Evolutionary conservation across 2,888 invertebrate genomes (phyloP), one percentile per base, ranked within the genome.

Genomic region (Andrena trimmerana): DNA sequence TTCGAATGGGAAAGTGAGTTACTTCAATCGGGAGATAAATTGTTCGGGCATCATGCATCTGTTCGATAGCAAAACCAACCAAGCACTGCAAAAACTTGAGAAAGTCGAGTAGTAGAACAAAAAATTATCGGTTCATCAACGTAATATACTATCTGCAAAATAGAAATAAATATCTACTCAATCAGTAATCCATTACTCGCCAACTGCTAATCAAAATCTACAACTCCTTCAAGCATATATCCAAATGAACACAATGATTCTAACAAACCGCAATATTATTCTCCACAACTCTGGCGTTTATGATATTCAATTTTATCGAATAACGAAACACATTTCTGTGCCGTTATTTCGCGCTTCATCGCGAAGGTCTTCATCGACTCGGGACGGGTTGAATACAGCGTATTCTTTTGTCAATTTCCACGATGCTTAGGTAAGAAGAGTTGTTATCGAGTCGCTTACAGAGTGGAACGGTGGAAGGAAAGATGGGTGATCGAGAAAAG

Each of bases 381-480:
- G 42, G 20, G 60, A 70, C 59, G 31, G 57, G 13, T 59, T 48
- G 65, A 73, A 54, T 42, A 24, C 20, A 20, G 33, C 27, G 65
- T 50, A 24, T 50, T 60, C 42, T 68, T 71, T 50, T 8, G 29
- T 76, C 70, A 27, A 33, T 65, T 66, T 68, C 52, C 69, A 59
- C 63, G 27, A 69, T 59, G 59, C 42, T 63, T 31, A 62, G n/a
- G 29, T 42, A 83, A 78, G 78, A 59, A 63, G 86, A 76, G 73
- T 85, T 76, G 81, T 81, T 84, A 81, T 86, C 84, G 78, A 76
- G 69, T 73, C 75, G 73, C 52, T 83, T 70, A 78, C 72, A 62
- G 68, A 81, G 84, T 74, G 71, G 84, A 69, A 70, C 73, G 71
- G 66, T 52, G 77, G 60, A 60, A 82, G 74, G 73, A 78, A 74